phyloP scores from a whole-genome alignment of 2,113 vertebrate genomes.

The Pelodiscus sinensis region DNA sequence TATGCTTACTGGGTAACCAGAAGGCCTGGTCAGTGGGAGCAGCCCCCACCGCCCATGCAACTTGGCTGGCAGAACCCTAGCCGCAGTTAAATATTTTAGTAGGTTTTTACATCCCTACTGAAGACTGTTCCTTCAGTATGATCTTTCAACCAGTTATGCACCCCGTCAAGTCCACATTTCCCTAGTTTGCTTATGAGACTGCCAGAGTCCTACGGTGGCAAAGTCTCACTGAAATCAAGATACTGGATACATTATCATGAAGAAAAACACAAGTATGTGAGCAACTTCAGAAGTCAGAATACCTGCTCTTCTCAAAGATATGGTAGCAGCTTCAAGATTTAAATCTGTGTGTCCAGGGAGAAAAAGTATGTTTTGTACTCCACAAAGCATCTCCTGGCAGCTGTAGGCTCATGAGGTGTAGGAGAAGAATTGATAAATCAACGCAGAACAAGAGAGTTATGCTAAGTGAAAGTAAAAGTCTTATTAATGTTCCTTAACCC shows the following conservation, averaged over 20 bases:
- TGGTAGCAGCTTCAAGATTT: neutral
- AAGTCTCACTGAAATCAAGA: neutral
- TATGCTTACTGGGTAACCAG: no score
- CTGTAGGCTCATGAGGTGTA: slow-evolving; percentile 13
- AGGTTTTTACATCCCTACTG: no score
- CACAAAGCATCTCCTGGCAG: neutral
- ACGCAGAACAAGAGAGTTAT: neutral
- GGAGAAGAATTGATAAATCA: slow-evolving; percentile 5
- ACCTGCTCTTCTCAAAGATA: neutral
- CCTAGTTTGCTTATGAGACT: neutral
- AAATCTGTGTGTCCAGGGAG: slow-evolving; percentile 9
- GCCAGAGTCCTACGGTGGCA: neutral
- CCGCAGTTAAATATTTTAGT: no score
- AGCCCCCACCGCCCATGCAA: no score
- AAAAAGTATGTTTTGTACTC: neutral
- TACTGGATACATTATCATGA: neutral
- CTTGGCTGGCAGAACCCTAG: no score
- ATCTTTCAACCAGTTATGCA: neutral
- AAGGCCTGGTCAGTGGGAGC: no score
- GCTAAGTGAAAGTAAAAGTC: neutral
- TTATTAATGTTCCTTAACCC: neutral
- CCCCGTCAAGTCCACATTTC: neutral
- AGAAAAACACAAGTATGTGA: neutral
- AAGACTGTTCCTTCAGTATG: neutral
- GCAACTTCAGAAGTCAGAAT: neutral